Evolutionary conservation across 2,113 vertebrate species (phyloP), one percentile per base, ranked within the genome.

Genomic region (Sceloporus undulatus): DNA sequence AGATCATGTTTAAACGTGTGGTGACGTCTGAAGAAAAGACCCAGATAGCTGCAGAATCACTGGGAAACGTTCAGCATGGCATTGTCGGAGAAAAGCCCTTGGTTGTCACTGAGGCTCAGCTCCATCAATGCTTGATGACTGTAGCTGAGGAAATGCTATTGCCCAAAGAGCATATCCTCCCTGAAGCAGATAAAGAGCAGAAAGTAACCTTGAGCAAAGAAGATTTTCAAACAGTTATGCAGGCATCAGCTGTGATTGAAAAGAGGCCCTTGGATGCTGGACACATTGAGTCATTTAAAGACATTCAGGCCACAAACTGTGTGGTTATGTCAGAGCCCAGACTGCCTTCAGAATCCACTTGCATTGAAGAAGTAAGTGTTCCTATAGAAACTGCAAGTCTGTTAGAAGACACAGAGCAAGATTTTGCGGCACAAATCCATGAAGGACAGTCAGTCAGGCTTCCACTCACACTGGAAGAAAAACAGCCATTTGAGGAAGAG

Each of bases 381-480:
- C 86, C 96, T 5, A 95, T 97, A 29, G 97, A 98, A 92, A 97
- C 89, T 68, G 89, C 94, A 74, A 70, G 66, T 59, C 71, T 94
- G 2, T 93, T 98, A 89, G 95, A 97, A 90, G 95, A 94, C 9
- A 87, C 97, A 77, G 95, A 96, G 85, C 95, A 97, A 91, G 97
- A 98, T 89, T 97, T 96, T 92, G 97, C 97, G 29, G 93, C 95
- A 81, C 94, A 96, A 83, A 97, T 97, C 65, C 89, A 94, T 2
- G 97, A 98, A 87, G 97, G 97, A 2, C 97, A 97, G 86, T 95
- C 96, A 68, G 90, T 98, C n/a, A 95, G 95, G 38, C 96, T 97
- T 90, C 96, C 97, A 0, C 90, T 99, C 77, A 25, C 94, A 21
- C 91, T 97, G 2, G 97, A 98, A 86, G 98, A 98, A 91, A 98